Evolutionary conservation across 2,113 vertebrate genomes (phyloP), one percentile per base, ranked within the genome.

Genomic region (Pollachius pollachius): DNA sequence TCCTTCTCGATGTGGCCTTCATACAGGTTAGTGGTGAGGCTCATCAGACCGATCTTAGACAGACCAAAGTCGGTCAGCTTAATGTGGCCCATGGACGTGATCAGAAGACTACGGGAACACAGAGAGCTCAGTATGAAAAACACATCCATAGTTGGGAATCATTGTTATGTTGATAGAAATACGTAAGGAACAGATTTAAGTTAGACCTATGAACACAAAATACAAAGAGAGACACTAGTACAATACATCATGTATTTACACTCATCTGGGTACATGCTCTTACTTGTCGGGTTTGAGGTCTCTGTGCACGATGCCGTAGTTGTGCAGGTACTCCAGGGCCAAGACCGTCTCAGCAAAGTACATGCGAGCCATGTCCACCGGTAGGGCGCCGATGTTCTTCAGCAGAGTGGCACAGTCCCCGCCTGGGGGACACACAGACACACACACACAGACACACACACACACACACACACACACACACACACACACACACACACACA

Each of bases 251-350:
- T 12, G 8, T 13, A 48, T 2, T 48, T 7, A 48, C 6, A 9
- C 8, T 12, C 41, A 13, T 48, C 9, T 12, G 12, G 41, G 41
- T 13, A 12, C 12, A 48, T 48, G 41, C 23, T 77, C 93, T 79
- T 90, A 99, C 97, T 99, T 99, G 90, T 99, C 97, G 56, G 97
- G 97, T 87, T 99, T 99, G 19, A 99, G 95, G 88, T 99, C 97
- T 62, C 97, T 88, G 89, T 98, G 97, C n/a, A 99, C 97, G 41
- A 99, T 98, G 83, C 97, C 97, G 0, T 99, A 99, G 81, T 98
- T 99, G 88, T 99, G 97, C 12, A 99, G 90, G 74, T 99, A 98
- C 66, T 99, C 97, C 82, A 99, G 77, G 0, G 97, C 97, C 21
- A 99, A 89, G 52, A 99, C 96, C 0, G 97, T 99, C 84, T 99